Evolutionary conservation across 1,140 invertebrate genomes (phyloP), one percentile per base, ranked within the genome.

Genomic region (Brachionus rotundiformis): DNA sequence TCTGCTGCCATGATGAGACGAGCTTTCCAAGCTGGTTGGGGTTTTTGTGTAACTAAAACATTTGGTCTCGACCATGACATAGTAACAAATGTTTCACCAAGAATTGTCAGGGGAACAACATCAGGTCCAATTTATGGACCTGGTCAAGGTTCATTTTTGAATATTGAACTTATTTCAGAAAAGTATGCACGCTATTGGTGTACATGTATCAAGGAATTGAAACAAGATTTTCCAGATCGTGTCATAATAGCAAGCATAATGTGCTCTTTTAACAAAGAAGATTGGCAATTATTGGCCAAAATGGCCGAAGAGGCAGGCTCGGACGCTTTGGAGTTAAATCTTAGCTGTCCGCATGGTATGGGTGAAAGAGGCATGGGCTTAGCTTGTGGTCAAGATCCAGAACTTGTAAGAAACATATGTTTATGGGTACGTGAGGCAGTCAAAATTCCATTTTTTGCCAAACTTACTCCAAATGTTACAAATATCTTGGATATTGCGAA

Each of bases 341-440:
- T 99, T 4, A 97, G 94, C 0, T 98, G 97, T 89, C 96, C 97
- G 0, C 96, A 99, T 89, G 97, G 97, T 27, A 98, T 99, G 95
- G 95, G 90, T 91, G 93, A 76, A 83, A 85, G 84, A 81, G 95
- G 95, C 68, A 98, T 99, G 96, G 96, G 96, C 0, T 86, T 99
- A 29, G 96, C 96, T 36, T 98, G 96, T 89, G 97, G 96, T 82
- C 85, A 94, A 92, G 91, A 96, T 89, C 92, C 94, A 0, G 90
- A 92, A 19, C 86, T 96, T 61, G 96, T 99, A 0, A 90, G 91
- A 81, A 92, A 94, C 82, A 98, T 99, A 86, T 94, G 95, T 4
- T 88, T 90, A 75, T 99, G 96, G 96, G 94, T 98, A 2, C 89
- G 92, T 82, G 89, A 89, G 33, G 92, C 92, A 0, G 91, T 95